phyloP scores from a whole-genome alignment of 2,113 vertebrate genomes.

The Hepsetus odoe region DNA sequence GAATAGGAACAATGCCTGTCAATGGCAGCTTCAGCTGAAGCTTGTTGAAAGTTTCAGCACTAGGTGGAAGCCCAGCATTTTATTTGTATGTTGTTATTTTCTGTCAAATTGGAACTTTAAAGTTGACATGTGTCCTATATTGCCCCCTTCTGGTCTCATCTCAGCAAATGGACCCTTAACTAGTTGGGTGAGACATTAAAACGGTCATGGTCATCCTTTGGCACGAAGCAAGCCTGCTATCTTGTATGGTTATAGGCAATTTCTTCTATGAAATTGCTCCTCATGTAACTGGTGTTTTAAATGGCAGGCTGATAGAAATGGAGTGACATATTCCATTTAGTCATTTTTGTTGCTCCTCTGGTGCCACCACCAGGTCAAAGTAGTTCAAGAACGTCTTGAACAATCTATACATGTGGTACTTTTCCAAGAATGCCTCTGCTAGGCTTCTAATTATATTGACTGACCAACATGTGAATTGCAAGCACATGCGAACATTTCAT shows the following conservation, averaged over 20 bases:
- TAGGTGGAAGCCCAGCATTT: too few species aligned
- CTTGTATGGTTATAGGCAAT: too few species aligned
- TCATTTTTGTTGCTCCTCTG: not conserved
- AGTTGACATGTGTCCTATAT: constrained; percentile 12
- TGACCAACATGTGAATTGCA: too few species aligned
- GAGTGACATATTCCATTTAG: not conserved
- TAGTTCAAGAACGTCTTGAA: not conserved
- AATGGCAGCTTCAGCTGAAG: not conserved
- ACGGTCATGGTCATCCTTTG: not conserved
- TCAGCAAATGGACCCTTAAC: not conserved
- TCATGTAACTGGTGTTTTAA: too few species aligned
- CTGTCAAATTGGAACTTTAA: not conserved
- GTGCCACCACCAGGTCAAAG: constrained; percentile 20
- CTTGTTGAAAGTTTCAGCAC: not conserved
- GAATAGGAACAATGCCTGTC: not conserved
- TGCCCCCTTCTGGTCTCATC: constrained; percentile 37
- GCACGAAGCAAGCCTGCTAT: too few species aligned
- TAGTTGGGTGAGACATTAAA: not conserved
- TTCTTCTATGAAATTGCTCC: not conserved
- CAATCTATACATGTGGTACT: not conserved
- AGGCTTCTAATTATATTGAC: too few species aligned
- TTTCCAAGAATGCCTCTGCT: not conserved
- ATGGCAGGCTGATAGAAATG: not conserved
- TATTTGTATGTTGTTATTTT: not conserved
- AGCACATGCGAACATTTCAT: too few species aligned